These are phyloP conservation scores for Oenanthe oenanthe DNA, from an alignment of 2,113 vertebrate genomes.

Conservation along the genomic window DNA sequence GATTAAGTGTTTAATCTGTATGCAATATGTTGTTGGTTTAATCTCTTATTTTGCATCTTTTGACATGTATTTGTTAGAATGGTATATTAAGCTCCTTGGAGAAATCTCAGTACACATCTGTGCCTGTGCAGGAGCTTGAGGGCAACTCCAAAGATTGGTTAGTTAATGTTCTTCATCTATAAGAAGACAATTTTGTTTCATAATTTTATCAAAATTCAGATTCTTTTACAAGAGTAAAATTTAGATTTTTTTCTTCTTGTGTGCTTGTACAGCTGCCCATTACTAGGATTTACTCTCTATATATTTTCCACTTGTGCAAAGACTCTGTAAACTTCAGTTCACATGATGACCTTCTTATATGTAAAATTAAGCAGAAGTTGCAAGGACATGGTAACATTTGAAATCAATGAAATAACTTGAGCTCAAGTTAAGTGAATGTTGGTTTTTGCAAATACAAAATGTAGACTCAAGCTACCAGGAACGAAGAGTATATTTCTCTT, in stretches of 20 bases:
- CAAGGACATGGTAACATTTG: not conserved
- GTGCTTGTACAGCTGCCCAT: not conserved
- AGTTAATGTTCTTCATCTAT: not conserved
- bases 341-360: not conserved
- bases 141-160: not conserved
- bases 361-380: not conserved
- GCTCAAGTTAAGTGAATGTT: not conserved
- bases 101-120: not conserved
- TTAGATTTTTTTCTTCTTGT: not conserved
- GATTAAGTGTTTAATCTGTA: not conserved
- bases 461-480: not conserved
- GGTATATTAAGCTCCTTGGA: not conserved
- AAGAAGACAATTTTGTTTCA: not conserved
- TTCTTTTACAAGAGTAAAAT: not conserved
- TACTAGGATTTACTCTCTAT: not conserved
- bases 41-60: not conserved
- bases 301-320: not conserved
- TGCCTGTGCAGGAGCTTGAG: not conserved
- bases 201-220: not conserved
- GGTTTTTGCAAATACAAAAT: not conserved
- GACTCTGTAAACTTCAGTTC: not conserved
- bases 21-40: not conserved
- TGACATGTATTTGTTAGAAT: not conserved
- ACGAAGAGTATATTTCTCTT: not conserved
- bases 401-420: not conserved